Percentiles rank a stretch among this genome's conserved stretches.
Evolutionary conservation across 2,113 vertebrate species (phyloP).

Genomic region (Tyto alba): DNA sequence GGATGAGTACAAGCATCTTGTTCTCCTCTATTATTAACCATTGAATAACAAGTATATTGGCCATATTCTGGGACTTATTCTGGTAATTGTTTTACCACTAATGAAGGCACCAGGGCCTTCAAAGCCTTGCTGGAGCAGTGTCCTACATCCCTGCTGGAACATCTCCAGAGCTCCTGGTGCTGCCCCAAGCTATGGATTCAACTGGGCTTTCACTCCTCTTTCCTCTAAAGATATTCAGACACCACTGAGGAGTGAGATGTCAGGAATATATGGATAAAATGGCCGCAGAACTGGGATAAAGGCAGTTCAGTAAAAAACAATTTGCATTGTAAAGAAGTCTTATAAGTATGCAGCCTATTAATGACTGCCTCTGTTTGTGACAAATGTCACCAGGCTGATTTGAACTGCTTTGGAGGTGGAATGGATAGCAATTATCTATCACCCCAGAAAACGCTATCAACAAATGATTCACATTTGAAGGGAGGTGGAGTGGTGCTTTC

Average conservation of each 20-base stretch:
- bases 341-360: slow-evolving; percentile 39
- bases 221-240: not conserved
- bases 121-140: not conserved
- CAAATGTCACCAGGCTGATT: slow-evolving; percentile 55
- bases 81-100: not conserved
- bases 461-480: not conserved
- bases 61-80: not conserved
- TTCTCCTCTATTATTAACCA: not conserved
- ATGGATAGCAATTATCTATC: not conserved
- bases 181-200: not conserved
- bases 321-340: slow-evolving; percentile 49
- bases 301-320: not conserved
- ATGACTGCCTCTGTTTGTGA: slow-evolving; percentile 27
- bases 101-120: not conserved
- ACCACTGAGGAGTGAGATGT: not conserved
- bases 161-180: not conserved
- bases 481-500: not conserved
- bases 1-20: not conserved
- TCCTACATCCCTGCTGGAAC: not conserved
- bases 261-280: not conserved
- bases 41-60: not conserved
- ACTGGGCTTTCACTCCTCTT: not conserved
- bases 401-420: slow-evolving; percentile 2
- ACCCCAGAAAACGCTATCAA: not conserved
- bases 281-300: not conserved